A percentile compares a stretch with the other conserved stretches of the same genome.
phyloP scores from a whole-genome alignment of 2,888 invertebrate genomes.

The Trichopria drosophilae region DNA sequence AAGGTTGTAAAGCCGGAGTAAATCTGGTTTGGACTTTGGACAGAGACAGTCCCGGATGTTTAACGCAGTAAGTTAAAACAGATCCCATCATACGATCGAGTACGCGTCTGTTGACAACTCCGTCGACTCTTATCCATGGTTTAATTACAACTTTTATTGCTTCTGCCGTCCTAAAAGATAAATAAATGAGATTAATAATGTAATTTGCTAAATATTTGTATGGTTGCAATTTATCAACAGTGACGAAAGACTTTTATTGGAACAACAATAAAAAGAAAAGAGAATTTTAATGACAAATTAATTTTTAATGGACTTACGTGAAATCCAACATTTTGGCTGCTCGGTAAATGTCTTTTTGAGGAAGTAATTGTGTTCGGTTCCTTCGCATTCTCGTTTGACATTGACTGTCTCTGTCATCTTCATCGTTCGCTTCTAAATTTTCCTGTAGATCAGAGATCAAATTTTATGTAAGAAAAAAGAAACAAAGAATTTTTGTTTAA shows the following conservation, averaged over 20 bases:
- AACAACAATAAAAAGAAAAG: background rate
- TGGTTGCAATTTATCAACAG: too few species aligned
- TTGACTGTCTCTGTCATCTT: conserved; percentile 25
- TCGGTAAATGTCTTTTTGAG: conserved; percentile 48
- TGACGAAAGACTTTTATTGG: too few species aligned
- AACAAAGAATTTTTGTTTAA: too few species aligned
- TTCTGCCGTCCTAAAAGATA: conserved; percentile 47
- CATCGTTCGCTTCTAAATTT: too few species aligned
- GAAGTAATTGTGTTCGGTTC: conserved; percentile 45
- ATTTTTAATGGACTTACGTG: conserved; percentile 39
- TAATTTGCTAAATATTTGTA: background rate
- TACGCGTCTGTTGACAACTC: conserved; percentile 68
- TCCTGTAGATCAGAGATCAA: too few species aligned
- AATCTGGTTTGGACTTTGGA: conserved; percentile 65
- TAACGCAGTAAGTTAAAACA: conserved; percentile 68
- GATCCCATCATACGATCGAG: conserved; percentile 72
- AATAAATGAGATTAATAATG: conserved; percentile 7
- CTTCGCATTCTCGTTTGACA: conserved; percentile 40
- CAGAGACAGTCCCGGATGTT: conserved; percentile 65
- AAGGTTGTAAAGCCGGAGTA: conserved; percentile 68
- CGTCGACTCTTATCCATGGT: conserved; percentile 78
- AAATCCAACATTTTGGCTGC: conserved; percentile 49
- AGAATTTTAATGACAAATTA: conserved; percentile 9
- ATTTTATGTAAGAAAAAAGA: too few species aligned
- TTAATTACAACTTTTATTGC: conserved; percentile 59